phyloP scores from a whole-genome alignment of 2,888 invertebrate genomes.

The Epistrophe eligans region DNA sequence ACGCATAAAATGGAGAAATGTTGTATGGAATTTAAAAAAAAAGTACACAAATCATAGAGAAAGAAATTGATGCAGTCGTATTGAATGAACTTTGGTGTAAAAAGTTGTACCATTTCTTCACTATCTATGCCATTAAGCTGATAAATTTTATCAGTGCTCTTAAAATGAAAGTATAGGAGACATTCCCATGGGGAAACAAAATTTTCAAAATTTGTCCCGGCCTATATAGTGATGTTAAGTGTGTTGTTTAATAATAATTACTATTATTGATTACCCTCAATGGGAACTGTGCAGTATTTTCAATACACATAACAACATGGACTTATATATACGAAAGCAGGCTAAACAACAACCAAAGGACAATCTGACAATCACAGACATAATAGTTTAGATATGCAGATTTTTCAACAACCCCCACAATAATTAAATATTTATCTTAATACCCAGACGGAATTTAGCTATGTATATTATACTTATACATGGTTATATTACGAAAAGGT shows the following conservation, averaged over 20 bases:
- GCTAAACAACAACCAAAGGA: constrained; percentile 22
- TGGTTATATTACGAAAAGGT: neutral
- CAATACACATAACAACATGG: neutral
- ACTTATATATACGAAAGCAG: neutral
- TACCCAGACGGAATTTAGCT: constrained; percentile 15
- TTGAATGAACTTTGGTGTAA: no score
- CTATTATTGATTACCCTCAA: constrained; percentile 15
- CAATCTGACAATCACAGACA: constrained; percentile 27
- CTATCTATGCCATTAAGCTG: neutral
- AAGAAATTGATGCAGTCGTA: no score
- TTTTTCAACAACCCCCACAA: constrained; percentile 18
- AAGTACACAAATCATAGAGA: no score
- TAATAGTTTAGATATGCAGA: constrained; percentile 39
- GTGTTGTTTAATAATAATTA: constrained; percentile 1
- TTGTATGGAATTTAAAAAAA: no score
- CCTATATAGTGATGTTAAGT: neutral
- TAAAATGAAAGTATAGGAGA: neutral
- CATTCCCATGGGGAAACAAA: neutral
- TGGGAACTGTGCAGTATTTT: neutral
- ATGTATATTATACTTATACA: neutral
- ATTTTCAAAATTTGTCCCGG: neutral
- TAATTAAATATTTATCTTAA: constrained; percentile 39
- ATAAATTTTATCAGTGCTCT: neutral
- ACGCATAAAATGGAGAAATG: no score
- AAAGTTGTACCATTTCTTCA: no score